Percentiles rank a stretch among this genome's conserved stretches.
These are phyloP conservation scores for Pectinophora gossypiella DNA, from an alignment of 1,140 invertebrate species.

Conservation along the genomic window DNA sequence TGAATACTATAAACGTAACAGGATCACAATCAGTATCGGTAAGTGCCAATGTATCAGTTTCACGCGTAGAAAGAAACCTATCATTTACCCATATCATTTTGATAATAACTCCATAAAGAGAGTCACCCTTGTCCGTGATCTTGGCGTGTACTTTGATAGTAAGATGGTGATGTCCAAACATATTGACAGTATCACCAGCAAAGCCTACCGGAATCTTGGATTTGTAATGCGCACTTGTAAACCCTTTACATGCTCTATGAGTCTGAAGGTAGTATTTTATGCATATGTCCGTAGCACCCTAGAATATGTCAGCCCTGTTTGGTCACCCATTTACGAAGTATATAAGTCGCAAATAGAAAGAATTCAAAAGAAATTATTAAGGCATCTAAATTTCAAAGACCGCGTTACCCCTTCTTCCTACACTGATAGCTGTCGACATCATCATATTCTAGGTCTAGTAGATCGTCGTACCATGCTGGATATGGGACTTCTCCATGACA, in stretches of 20 bases:
- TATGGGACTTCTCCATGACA: too few species aligned
- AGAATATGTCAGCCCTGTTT: too few species aligned
- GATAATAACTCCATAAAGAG: not conserved
- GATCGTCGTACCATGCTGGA: too few species aligned
- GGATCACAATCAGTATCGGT: not conserved
- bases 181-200: not conserved
- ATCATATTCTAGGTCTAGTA: too few species aligned
- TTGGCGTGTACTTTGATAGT: not conserved
- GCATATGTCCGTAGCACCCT: too few species aligned
- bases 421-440: too few species aligned
- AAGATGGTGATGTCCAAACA: not conserved
- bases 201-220: conserved; percentile 1
- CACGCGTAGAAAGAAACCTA: not conserved
- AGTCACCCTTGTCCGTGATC: not conserved
- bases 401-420: too few species aligned
- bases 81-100: not conserved
- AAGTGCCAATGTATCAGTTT: conserved; percentile 1
- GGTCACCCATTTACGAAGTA: too few species aligned
- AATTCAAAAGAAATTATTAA: too few species aligned
- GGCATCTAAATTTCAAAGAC: too few species aligned
- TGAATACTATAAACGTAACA: not conserved
- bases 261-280: too few species aligned
- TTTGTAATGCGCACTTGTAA: conserved; percentile 2
- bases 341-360: too few species aligned
- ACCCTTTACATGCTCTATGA: not conserved